A percentile compares a stretch with the other conserved stretches of the same genome.
Evolutionary conservation across 2,113 vertebrate genomes (phyloP).

Genomic region (Epinephelus cyanopodus): DNA sequence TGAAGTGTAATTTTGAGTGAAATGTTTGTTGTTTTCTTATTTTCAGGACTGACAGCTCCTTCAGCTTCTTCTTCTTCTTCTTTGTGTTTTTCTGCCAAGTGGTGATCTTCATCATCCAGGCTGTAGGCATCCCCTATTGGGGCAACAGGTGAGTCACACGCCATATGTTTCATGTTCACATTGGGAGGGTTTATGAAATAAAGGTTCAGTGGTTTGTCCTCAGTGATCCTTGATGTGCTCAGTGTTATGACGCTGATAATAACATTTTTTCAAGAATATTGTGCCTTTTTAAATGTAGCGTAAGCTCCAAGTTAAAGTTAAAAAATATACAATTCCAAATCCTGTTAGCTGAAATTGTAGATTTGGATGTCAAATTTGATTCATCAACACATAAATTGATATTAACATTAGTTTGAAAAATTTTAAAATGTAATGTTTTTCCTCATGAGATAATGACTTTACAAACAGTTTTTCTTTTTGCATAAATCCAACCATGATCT

Average conservation of each 20-base stretch:
- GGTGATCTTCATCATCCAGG: conserved; percentile 91
- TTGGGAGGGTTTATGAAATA: neutral
- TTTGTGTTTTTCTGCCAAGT: conserved; percentile 96
- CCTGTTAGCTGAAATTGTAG: neutral
- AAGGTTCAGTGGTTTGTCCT: too few species aligned
- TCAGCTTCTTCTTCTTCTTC: conserved; percentile 99
- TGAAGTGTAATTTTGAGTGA: neutral
- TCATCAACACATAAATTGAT: neutral
- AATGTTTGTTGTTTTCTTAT: conserved; percentile 1
- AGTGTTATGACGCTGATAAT: too few species aligned
- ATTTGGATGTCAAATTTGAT: neutral
- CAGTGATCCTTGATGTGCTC: too few species aligned
- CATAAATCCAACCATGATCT: too few species aligned
- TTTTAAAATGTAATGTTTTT: too few species aligned
- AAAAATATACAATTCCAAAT: neutral
- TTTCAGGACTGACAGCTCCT: conserved; percentile 95
- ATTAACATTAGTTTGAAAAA: neutral
- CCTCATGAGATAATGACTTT: too few species aligned
- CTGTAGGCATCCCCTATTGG: conserved; percentile 91
- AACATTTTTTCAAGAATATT: too few species aligned
- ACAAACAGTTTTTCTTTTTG: too few species aligned
- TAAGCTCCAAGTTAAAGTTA: neutral
- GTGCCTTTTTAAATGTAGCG: too few species aligned
- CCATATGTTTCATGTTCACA: neutral
- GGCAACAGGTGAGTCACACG: conserved; percentile 91